Evolutionary conservation across 1,140 invertebrate genomes (phyloP), one percentile per base, ranked within the genome.

Genomic region (Habropoda laboriosa): DNA sequence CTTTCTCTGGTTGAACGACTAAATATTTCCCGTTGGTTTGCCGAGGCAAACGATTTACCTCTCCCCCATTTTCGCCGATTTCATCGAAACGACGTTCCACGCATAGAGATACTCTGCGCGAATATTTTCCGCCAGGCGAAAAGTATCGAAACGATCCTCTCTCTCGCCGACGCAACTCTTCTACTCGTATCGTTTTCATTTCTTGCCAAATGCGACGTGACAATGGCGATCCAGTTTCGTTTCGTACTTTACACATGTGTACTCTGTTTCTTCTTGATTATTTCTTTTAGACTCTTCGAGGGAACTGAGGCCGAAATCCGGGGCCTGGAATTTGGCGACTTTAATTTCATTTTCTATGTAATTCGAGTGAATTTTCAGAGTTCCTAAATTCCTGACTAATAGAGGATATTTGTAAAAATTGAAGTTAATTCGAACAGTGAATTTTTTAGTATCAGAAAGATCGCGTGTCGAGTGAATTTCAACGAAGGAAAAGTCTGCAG

Each of bases 11-110:
- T 38, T 60, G 38, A 6, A 13, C 21, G 30, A 38, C 8, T 68
- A 53, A 68, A 68, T 27, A 38, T 68, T 68, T 27, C n/a, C 35
- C n/a, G n/a, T n/a, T n/a, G n/a, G 51, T 40, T 16, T 18, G 6
- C 3, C 18, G 24, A 42, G 57, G 6, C 12, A 24, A 27, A 21
- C 38, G 68, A 71, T 71, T 58, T 42, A 45, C 21, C 27, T 71
- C n/a, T n/a, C n/a, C n/a, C n/a, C n/a, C n/a, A n/a, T n/a, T n/a
- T n/a, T n/a, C n/a, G n/a, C n/a, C 21, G 53, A 58, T n/a, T 2
- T n/a, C 51, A 32, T 10, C 27, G 24, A 1, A 4, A 45, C 35
- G 12, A 18, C 27, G 47, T n/a, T n/a, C n/a, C n/a, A n/a, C n/a
- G n/a, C n/a, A n/a, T n/a, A 51, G 16, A n/a, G 4, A 27, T 27